These are phyloP conservation scores for Iselma pallidipennis DNA, from an alignment of 2,888 invertebrate species.

Conservation along the genomic window DNA sequence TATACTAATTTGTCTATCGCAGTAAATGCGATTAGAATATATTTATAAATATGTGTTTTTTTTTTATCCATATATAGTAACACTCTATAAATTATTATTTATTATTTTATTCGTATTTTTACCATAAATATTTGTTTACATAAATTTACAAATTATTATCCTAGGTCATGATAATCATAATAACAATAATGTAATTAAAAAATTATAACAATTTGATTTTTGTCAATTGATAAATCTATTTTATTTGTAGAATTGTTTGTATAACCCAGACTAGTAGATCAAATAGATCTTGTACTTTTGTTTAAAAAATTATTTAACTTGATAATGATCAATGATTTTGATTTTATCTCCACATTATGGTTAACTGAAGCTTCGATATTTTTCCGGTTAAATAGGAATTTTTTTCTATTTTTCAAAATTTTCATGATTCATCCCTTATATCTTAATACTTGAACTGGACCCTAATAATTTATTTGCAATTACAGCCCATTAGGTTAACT, in stretches of 20 bases:
- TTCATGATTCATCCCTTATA: too few species aligned
- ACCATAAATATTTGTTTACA: constrained; percentile 29
- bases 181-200: constrained; percentile 6
- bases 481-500: too few species aligned
- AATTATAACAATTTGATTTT: constrained; percentile 3
- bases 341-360: not conserved
- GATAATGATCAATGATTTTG: not conserved
- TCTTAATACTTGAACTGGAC: too few species aligned
- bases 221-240: not conserved
- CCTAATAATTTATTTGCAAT: too few species aligned
- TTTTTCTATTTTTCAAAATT: too few species aligned
- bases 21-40: constrained; percentile 45
- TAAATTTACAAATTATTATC: constrained; percentile 29
- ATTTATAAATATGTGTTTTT: constrained; percentile 33
- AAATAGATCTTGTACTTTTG: too few species aligned
- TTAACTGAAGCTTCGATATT: too few species aligned
- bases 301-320: too few species aligned
- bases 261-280: not conserved
- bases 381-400: too few species aligned
- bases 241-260: not conserved
- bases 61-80: too few species aligned
- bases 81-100: constrained; percentile 36
- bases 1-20: constrained; percentile 48
- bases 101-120: constrained; percentile 36
- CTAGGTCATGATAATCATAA: constrained; percentile 26